These are phyloP conservation scores for Amiota mariae DNA, from an alignment of 2,888 invertebrate genomes.

Conservation along the genomic window DNA sequence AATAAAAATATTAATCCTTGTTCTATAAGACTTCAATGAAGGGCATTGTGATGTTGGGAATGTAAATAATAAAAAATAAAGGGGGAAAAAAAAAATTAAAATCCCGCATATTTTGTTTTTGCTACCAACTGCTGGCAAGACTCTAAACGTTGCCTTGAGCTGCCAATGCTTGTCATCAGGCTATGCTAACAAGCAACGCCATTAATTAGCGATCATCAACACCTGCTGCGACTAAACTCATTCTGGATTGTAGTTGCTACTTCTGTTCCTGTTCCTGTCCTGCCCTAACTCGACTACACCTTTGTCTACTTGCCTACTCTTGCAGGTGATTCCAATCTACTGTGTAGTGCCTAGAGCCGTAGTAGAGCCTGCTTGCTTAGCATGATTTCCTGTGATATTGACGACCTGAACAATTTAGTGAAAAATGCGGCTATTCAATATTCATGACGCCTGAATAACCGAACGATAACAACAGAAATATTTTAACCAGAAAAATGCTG, in stretches of 20 bases:
- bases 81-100: too few species aligned
- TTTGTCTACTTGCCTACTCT: too few species aligned
- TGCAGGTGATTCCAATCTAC: background rate
- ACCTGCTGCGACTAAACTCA: conserved; percentile 32
- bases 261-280: background rate
- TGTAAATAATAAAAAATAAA: too few species aligned
- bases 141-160: conserved; percentile 46
- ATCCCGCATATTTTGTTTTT: too few species aligned
- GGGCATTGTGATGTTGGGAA: too few species aligned
- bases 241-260: conserved; percentile 21
- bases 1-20: too few species aligned
- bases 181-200: conserved; percentile 28
- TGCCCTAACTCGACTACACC: too few species aligned
- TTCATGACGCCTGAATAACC: background rate
- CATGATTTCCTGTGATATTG: background rate
- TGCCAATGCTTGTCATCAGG: conserved; percentile 47
- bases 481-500: too few species aligned
- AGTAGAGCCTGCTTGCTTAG: background rate
- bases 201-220: conserved; percentile 26
- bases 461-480: background rate
- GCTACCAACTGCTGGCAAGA: too few species aligned
- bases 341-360: background rate
- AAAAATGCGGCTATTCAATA: conserved; percentile 16
- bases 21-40: too few species aligned
- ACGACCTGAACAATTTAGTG: background rate